Percentiles rank a stretch among this genome's conserved stretches.
Conservation (phyloP, 2,888 invertebrate genomes). For the Heliconius erato region DNA sequence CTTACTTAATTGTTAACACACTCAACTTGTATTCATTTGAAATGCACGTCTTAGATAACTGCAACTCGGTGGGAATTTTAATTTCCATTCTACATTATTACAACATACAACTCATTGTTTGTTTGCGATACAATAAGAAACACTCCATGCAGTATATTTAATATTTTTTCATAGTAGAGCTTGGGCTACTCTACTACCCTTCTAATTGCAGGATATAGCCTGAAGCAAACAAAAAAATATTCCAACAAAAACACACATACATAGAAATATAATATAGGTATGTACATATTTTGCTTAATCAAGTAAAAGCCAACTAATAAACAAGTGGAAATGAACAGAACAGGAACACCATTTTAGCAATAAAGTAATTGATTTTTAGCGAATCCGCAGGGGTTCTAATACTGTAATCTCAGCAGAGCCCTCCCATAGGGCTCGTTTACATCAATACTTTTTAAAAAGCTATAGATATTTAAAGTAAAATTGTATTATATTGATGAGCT, state of each 20-base stretch:
- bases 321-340: slow-evolving; percentile 12
- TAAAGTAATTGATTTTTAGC: slow-evolving; percentile 40
- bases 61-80: slow-evolving; percentile 12
- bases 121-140: neutral
- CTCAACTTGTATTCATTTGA: neutral
- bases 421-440: slow-evolving; percentile 29
- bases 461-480: neutral
- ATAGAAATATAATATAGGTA: neutral
- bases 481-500: neutral
- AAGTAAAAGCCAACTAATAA: slow-evolving; percentile 14
- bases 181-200: too few relatives aligned
- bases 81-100: neutral
- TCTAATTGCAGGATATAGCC: too few relatives aligned
- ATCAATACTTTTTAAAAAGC: neutral
- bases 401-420: slow-evolving; percentile 37
- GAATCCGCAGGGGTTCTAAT: slow-evolving; percentile 26
- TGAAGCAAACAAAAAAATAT: too few relatives aligned
- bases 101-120: neutral
- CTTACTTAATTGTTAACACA: neutral
- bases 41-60: slow-evolving; percentile 11
- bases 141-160: neutral
- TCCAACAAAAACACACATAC: too few relatives aligned
- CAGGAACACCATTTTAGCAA: slow-evolving; percentile 6
- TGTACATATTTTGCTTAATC: neutral
- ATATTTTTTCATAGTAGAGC: neutral